Conservation (phyloP, 1,140 invertebrate species). For the Hydropsyche tenuis region DNA sequence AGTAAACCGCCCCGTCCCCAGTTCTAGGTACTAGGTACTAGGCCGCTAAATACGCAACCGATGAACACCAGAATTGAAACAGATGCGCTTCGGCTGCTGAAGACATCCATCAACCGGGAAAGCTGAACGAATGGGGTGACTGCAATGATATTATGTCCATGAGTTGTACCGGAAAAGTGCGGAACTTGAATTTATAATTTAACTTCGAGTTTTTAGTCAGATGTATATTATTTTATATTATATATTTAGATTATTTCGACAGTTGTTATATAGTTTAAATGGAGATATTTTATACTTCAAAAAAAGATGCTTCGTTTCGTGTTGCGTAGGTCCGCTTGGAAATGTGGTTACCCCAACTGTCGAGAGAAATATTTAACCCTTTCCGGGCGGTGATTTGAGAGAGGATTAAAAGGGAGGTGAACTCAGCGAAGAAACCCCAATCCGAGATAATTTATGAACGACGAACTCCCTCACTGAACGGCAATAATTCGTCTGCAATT, state of each 20-base stretch:
- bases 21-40: background rate
- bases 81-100: conserved; percentile 47
- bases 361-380: conserved; percentile 48
- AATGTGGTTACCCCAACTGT: conserved; percentile 37
- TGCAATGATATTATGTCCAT: conserved; percentile 30
- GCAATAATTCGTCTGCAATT: conserved; percentile 49
- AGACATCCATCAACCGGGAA: conserved; percentile 44
- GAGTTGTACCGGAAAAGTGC: background rate
- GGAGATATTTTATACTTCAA: no score
- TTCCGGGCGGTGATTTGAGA: conserved; percentile 48
- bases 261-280: no score
- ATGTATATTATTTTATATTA: no score
- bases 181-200: background rate
- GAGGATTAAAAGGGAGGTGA: conserved; percentile 38
- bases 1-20: conserved; percentile 34
- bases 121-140: conserved; percentile 35
- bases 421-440: conserved; percentile 31
- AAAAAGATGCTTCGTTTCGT: no score
- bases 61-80: conserved; percentile 51
- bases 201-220: no score
- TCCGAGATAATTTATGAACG: conserved; percentile 47
- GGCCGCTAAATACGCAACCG: conserved; percentile 50
- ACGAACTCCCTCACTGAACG: conserved; percentile 43
- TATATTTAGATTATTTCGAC: no score
- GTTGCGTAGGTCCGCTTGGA: no score